phyloP scores from a whole-genome alignment of 2,113 vertebrate genomes.

The Anoplopoma fimbria region DNA sequence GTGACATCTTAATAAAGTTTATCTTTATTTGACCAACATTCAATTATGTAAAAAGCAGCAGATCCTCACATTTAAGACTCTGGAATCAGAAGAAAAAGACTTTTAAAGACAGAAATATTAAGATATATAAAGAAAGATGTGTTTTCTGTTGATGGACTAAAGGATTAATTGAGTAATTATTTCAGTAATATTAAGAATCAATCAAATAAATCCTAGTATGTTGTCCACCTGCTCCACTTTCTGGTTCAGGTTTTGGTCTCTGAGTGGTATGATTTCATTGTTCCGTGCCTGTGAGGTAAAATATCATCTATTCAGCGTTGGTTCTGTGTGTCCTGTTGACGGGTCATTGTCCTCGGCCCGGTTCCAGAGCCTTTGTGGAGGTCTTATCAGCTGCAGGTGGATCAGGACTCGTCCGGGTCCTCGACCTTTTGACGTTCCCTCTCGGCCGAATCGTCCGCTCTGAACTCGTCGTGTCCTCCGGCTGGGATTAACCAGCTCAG shows the following conservation, averaged over 20 bases:
- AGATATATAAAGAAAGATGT: no score
- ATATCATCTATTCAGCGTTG: not conserved
- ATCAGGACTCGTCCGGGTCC: slow-evolving; percentile 26
- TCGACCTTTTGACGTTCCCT: slow-evolving; percentile 59
- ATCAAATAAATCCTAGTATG: no score
- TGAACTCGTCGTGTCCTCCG: slow-evolving; percentile 17
- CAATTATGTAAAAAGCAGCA: no score
- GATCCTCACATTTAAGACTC: no score
- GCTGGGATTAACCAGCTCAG: slow-evolving; percentile 58
- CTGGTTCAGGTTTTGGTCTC: not conserved
- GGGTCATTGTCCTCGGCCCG: not conserved
- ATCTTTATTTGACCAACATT: no score
- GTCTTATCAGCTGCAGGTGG: slow-evolving; percentile 23
- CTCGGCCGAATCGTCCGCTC: slow-evolving; percentile 33
- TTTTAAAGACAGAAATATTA: no score
- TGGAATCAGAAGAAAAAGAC: no score
- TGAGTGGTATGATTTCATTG: not conserved
- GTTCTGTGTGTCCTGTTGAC: not conserved
- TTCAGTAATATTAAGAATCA: no score
- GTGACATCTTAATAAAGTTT: no score
- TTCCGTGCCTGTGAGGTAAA: not conserved
- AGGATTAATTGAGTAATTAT: no score
- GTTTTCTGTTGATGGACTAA: no score
- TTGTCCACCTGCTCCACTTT: no score
- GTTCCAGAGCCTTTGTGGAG: slow-evolving; percentile 31